Evolutionary conservation across 2,888 invertebrate genomes (phyloP).

Genomic region (Plebejus argus): DNA sequence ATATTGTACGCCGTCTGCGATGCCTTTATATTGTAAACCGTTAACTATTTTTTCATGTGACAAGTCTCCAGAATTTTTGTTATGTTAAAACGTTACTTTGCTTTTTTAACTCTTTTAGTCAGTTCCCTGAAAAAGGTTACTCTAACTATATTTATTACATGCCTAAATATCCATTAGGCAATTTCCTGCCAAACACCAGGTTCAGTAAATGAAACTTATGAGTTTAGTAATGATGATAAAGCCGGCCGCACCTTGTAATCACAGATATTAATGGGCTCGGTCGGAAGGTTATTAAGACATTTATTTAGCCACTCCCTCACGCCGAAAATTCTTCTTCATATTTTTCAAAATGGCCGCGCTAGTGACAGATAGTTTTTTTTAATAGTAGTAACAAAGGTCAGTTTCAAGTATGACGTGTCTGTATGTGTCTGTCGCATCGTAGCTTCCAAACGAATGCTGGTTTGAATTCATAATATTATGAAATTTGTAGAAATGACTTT

Average conservation of each 20-base stretch:
- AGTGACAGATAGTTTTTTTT: background rate
- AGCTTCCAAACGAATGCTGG: too few species aligned
- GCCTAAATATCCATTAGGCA: background rate
- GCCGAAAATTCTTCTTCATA: slow-evolving; percentile 6
- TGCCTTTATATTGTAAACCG: too few species aligned
- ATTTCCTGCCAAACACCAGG: slow-evolving; percentile 15
- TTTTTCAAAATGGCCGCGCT: background rate
- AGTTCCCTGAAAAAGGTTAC: background rate
- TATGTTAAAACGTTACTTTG: too few species aligned
- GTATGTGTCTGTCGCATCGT: too few species aligned
- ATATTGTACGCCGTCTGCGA: too few species aligned
- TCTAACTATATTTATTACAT: background rate
- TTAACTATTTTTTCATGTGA: too few species aligned
- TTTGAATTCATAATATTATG: too few species aligned
- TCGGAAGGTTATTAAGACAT: slow-evolving; percentile 12
- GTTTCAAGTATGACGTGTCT: too few species aligned
- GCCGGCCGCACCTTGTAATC: slow-evolving; percentile 12
- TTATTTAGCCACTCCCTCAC: background rate
- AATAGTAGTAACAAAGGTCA: too few species aligned
- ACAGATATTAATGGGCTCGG: slow-evolving; percentile 11
- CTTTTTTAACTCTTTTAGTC: too few species aligned
- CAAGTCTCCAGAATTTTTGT: too few species aligned
- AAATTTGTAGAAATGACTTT: too few species aligned
- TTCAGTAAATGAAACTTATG: slow-evolving; percentile 20
- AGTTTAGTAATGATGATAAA: slow-evolving; percentile 14